Evolutionary conservation across 1,140 invertebrate genomes (phyloP).

Genomic region (Bombus huntii): DNA sequence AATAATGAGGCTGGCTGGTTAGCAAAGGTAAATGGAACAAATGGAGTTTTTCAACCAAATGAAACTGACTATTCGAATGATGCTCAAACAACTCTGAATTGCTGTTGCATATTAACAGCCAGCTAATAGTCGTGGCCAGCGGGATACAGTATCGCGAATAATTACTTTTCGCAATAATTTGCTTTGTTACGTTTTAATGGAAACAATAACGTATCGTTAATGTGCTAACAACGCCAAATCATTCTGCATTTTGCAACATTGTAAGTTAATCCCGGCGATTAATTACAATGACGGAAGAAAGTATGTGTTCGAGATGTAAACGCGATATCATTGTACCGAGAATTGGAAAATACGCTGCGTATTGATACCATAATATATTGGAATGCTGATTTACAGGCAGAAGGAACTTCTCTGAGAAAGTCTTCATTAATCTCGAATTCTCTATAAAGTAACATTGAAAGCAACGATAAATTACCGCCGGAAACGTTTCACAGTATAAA

Average conservation of each 20-base stretch:
- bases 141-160: background rate
- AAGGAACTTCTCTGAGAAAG: background rate
- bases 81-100: background rate
- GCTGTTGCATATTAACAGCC: background rate
- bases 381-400: background rate
- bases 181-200: slow-evolving; percentile 7
- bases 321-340: no score
- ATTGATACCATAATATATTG: background rate
- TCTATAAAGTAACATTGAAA: background rate
- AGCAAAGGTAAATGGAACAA: slow-evolving; percentile 14
- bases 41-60: background rate
- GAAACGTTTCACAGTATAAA: background rate
- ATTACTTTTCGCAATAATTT: slow-evolving; percentile 25
- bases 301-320: background rate
- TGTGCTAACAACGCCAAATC: background rate
- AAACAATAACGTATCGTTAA: background rate
- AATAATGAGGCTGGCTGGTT: background rate
- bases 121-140: background rate
- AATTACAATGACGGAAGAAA: background rate
- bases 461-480: background rate
- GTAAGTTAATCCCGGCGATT: background rate
- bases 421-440: background rate
- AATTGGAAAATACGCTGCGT: background rate
- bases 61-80: background rate
- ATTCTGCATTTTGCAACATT: background rate